Conservation (phyloP, 1,140 invertebrate genomes). For the Drosophila nigrodunni region DNA sequence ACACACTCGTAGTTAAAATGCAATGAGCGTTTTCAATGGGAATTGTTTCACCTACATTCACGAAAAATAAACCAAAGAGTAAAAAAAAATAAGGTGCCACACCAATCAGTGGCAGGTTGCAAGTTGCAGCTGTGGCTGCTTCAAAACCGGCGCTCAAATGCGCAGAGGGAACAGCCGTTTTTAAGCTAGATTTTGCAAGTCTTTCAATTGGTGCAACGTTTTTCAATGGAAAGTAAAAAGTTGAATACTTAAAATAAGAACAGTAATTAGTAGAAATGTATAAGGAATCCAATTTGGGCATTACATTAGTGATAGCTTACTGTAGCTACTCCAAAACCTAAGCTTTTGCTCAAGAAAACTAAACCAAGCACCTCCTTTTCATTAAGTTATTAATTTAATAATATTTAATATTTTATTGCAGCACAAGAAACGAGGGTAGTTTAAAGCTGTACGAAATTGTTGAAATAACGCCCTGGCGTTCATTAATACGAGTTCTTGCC, state of each 20-base stretch:
- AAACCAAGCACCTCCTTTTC: too few species aligned
- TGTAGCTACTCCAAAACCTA: too few species aligned
- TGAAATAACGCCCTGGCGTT: neutral
- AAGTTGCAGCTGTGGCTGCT: slow-evolving; percentile 8
- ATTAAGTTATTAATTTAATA: too few species aligned
- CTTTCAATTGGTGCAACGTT: neutral
- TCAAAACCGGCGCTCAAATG: neutral
- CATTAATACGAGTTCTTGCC: slow-evolving; percentile 13
- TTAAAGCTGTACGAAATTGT: slow-evolving; percentile 4
- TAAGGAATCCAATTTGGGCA: too few species aligned
- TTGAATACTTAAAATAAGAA: neutral
- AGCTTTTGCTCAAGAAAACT: too few species aligned
- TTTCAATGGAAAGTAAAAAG: neutral
- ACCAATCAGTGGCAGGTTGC: slow-evolving; percentile 19
- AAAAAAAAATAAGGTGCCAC: slow-evolving; percentile 1
- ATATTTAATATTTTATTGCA: neutral
- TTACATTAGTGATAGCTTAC: too few species aligned
- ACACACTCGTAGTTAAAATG: slow-evolving; percentile 44
- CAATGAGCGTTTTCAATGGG: slow-evolving; percentile 50
- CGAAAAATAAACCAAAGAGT: neutral
- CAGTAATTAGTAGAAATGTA: neutral
- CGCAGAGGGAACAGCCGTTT: neutral
- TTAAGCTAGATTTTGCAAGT: neutral
- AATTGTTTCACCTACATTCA: slow-evolving; percentile 60
- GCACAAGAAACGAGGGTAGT: neutral